A percentile compares a stretch with the other conserved stretches of the same genome.
These are phyloP conservation scores for Listronotus bonariensis DNA, from an alignment of 1,140 invertebrate genomes.

Conservation along the genomic window DNA sequence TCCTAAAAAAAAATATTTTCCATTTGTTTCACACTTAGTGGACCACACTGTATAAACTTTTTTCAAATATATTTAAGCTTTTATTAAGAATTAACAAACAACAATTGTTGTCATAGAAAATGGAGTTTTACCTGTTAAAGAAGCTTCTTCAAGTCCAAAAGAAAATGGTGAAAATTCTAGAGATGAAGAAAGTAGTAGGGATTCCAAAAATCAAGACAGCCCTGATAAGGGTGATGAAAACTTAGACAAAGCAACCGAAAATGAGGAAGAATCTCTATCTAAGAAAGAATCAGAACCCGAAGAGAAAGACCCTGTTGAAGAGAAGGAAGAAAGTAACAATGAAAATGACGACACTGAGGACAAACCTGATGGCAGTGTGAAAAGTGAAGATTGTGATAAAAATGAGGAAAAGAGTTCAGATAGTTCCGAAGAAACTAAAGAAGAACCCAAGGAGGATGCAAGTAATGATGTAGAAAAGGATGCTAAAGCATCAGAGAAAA, in stretches of 20 bases:
- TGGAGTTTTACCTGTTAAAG: neutral
- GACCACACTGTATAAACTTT: too few relatives aligned
- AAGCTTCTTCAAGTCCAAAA: neutral
- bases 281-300: neutral
- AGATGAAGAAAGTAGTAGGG: neutral
- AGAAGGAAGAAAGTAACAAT: neutral
- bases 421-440: neutral
- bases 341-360: too few relatives aligned
- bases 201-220: neutral
- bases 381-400: neutral
- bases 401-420: too few relatives aligned
- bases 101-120: neutral
- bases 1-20: too few relatives aligned
- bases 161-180: constrained; percentile 1
- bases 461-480: neutral
- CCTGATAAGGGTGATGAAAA: constrained; percentile 15
- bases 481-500: neutral
- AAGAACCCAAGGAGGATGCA: neutral
- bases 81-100: too few relatives aligned
- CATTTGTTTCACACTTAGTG: too few relatives aligned
- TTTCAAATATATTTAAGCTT: too few relatives aligned
- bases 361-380: neutral
- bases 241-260: neutral
- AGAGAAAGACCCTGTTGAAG: constrained; percentile 1
- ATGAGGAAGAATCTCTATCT: neutral